Conservation (phyloP, 2,888 invertebrate species). For the Chrysopilus asiliformis region DNA sequence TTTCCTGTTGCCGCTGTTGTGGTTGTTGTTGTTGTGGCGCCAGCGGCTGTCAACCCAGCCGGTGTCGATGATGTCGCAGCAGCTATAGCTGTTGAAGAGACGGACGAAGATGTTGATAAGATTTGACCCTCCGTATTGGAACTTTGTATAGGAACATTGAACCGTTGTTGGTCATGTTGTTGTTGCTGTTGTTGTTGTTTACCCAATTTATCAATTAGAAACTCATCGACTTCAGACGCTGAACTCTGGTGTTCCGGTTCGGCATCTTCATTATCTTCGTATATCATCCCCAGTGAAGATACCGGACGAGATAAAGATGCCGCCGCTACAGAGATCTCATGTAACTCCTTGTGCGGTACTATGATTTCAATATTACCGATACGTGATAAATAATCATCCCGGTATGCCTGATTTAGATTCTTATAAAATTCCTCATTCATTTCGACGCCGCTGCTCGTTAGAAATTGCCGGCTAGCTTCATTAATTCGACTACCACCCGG, state of each 20-base stretch:
- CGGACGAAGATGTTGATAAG: slow-evolving; percentile 8
- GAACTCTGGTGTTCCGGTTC: slow-evolving; percentile 33
- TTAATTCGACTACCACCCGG: background rate
- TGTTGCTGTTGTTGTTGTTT: slow-evolving; percentile 3
- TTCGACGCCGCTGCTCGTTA: slow-evolving; percentile 39
- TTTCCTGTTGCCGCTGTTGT: background rate
- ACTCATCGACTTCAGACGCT: slow-evolving; percentile 27
- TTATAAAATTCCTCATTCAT: slow-evolving; percentile 81
- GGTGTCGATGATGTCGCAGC: background rate
- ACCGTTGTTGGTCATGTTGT: slow-evolving; percentile 3
- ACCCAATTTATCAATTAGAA: slow-evolving; percentile 30
- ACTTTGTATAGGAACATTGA: slow-evolving; percentile 10
- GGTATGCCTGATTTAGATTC: slow-evolving; percentile 74
- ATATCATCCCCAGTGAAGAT: slow-evolving; percentile 72
- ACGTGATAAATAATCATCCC: slow-evolving; percentile 45
- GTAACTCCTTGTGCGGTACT: slow-evolving; percentile 9
- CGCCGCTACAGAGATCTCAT: slow-evolving; percentile 16
- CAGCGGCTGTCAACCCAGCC: background rate
- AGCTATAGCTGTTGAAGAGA: background rate
- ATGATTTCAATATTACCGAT: slow-evolving; percentile 10
- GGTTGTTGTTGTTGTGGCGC: background rate
- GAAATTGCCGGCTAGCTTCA: background rate
- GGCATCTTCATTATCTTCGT: slow-evolving; percentile 67
- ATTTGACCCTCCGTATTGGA: slow-evolving; percentile 9
- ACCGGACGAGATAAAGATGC: slow-evolving; percentile 43